Base-by-base conservation (phyloP, 2,888 invertebrate species). In the Hypena proboscidalis region DNA sequence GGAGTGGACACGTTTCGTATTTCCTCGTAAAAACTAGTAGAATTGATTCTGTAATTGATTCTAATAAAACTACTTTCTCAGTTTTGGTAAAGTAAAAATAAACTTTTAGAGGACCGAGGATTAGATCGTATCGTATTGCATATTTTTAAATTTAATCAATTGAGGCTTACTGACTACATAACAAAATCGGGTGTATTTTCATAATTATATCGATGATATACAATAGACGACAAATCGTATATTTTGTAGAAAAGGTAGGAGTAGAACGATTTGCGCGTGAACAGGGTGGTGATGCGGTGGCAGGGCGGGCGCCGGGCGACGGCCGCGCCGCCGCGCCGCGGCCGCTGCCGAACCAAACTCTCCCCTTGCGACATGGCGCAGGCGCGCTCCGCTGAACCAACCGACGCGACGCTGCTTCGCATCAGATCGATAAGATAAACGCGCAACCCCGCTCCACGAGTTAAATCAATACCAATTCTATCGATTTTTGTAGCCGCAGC, bases 361-460 rank as follows among this genome's bases (percentile, higher is more conserved):
- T 61, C 76, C 75, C 77, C 77, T 71, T 67, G 49, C 53, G 39
- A 74, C 68, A 78, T 69, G 83, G 70, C 85, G 86, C 86, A 82
- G 76, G 83, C 83, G 85, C 75, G 75, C 58, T 40, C 51, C 55
- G 52, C 51, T 36, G 33, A 36, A 29, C 36, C 52, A 70, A 75
- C 79, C 79, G 82, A 75, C 74, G 72, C 77, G 62, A 62, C 69
- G 77, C 71, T 83, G 84, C n/a, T n/a, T n/a, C n/a, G n/a, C n/a
- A n/a, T n/a, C n/a, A n/a, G 90, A 93, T 95, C 94, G 94, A 94
- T 94, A 92, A 92, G 94, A 94, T 94, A 94, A 94, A 94, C 93
- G 94, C 93, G 93, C 93, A 92, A 92, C 92, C 93, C 93, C 92
- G 93, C 94, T 94, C 78, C 80, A 91, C 87, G 90, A 83, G 83